Conservation (phyloP, 2,113 vertebrate species). For the Tachuris rubrigastra region DNA sequence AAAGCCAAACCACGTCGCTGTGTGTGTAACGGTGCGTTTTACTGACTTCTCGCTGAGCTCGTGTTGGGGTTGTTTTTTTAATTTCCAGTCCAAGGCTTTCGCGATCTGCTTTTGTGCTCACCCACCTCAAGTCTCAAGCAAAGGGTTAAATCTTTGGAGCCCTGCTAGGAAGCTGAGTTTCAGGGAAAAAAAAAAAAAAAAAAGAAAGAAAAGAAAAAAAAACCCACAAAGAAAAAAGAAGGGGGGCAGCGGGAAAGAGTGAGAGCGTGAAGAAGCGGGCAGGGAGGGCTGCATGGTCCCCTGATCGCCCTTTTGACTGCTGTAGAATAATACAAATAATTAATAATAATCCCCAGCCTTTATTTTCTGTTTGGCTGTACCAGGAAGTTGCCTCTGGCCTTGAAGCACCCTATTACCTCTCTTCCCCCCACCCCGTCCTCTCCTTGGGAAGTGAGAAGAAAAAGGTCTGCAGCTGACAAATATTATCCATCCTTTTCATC, state of each 20-base stretch:
- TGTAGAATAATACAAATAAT: slow-evolving; percentile 73
- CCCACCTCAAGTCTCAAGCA: slow-evolving; percentile 7
- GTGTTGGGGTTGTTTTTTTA: background rate
- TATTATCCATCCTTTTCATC: slow-evolving; percentile 79
- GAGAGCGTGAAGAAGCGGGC: background rate
- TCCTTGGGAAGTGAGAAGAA: slow-evolving; percentile 65
- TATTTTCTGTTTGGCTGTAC: slow-evolving; percentile 46
- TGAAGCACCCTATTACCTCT: slow-evolving; percentile 63
- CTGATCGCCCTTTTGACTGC: slow-evolving; percentile 38
- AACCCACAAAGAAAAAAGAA: background rate
- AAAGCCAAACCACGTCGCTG: slow-evolving; percentile 5
- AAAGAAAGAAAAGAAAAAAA: no score
- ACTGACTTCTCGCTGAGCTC: background rate
- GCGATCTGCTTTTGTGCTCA: background rate
- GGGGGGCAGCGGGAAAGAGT: background rate
- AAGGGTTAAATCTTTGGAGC: slow-evolving; percentile 62
- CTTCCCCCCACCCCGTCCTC: background rate
- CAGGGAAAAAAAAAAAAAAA: background rate
- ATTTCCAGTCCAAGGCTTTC: background rate
- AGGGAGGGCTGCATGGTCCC: background rate
- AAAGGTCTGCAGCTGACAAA: slow-evolving; percentile 80
- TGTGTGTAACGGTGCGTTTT: slow-evolving; percentile 42
- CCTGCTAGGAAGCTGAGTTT: slow-evolving; percentile 39
- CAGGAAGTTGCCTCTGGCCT: slow-evolving; percentile 67
- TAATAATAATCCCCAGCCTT: slow-evolving; percentile 46